Conservation (phyloP, 2,888 invertebrate species). For the Cataglyphis cursor region DNA sequence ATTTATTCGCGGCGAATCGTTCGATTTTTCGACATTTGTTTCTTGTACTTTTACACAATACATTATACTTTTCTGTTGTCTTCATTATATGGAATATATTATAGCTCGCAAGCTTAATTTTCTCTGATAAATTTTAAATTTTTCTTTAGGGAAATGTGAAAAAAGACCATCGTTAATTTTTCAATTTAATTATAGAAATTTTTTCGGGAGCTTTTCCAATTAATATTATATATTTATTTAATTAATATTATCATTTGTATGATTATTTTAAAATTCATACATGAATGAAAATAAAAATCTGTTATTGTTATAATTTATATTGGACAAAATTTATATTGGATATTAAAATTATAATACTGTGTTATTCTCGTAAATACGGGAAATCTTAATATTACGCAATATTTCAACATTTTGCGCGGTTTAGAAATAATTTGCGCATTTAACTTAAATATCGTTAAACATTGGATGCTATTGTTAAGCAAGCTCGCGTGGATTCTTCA, state of each 20-base stretch:
- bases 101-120: not conserved
- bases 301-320: not conserved
- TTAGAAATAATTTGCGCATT: not conserved
- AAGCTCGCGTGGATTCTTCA: conserved; percentile 22
- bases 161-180: not conserved
- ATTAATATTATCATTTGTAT: not conserved
- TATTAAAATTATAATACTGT: not conserved
- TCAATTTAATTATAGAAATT: not conserved
- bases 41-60: not conserved
- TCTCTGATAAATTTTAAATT: not conserved
- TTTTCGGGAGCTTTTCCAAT: not conserved
- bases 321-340: not conserved
- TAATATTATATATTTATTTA: not conserved
- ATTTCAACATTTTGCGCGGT: not conserved
- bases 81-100: not conserved
- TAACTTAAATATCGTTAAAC: conserved; percentile 30
- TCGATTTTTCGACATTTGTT: conserved; percentile 28
- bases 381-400: not conserved
- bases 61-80: not conserved
- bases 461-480: conserved; percentile 13
- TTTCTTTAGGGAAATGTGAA: not conserved
- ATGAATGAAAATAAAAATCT: not conserved
- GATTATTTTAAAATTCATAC: not conserved
- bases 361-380: not conserved
- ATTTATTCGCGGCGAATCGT: conserved; percentile 3